Evolutionary conservation across 2,888 invertebrate genomes (phyloP), one percentile per base, ranked within the genome.

Genomic region (Archips crataeganus): DNA sequence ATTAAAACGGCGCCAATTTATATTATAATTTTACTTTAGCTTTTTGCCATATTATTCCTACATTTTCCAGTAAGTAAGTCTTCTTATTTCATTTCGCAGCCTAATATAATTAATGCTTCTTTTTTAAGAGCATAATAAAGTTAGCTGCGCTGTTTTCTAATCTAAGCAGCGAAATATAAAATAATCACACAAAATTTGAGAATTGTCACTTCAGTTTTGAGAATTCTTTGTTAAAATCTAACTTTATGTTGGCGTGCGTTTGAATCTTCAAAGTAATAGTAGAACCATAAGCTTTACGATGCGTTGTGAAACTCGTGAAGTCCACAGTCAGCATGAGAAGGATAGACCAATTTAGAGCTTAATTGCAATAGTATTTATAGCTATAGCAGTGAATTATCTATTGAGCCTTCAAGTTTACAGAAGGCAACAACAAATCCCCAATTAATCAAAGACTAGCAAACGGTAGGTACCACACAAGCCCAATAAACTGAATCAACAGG

Each of bases 401-500:
- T 32, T 32, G 57, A 23, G 23, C 57, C 32, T 57, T 32, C 57
- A 57, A 57, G 32, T 11, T 23, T 23, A 15, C 23, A 23, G 11
- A 34, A 6, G 39, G 39, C 6, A 39, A 36, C 59, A 32, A 32
- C 59, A 60, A 36, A 34, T 60, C 59, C 59, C 34, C 32, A 60
- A 36, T 60, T 60, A 39, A 60, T 36, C n/a, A 60, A 34, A 59
- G 34, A 59, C 54, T 54, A 15, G 54, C 34, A 23, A 49, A 39
- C 65, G 10, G 51, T 63, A 57, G 36, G 47, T 54, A 54, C 15
- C 11, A 42, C 42, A 32, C 69, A 11, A 11, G 36, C 42, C 6
- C 54, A 59, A 59, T 45, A 47, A 69, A 60, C 60, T 10, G 51
- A 51, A n/a, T 34, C n/a, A 65, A 36, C 63, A 45, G 32, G n/a